Percentiles rank a stretch among this genome's conserved stretches.
Evolutionary conservation across 2,797 vertebrate species (phyloP).

Genomic region (Cirrhinus mrigala): DNA sequence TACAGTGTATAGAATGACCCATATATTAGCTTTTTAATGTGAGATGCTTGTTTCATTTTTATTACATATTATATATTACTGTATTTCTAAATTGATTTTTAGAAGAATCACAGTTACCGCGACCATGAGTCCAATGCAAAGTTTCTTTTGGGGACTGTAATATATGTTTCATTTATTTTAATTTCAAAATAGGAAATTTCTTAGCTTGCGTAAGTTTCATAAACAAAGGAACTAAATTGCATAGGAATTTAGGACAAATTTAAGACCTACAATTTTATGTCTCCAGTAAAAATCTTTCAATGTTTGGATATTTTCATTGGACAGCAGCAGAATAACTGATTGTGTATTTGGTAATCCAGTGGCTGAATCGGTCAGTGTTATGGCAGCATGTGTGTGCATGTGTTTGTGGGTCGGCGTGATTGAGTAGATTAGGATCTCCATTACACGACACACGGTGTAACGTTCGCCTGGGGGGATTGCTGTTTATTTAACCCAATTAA

Average conservation of each 20-base stretch:
- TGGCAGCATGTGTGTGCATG: conserved; percentile 15
- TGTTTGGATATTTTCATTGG: neutral
- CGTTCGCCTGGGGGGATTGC: conserved; percentile 50
- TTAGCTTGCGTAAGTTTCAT: neutral
- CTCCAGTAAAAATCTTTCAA: neutral
- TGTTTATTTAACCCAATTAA: conserved; percentile 59
- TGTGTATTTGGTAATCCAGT: neutral
- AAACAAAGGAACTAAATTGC: neutral
- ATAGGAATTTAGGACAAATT: neutral
- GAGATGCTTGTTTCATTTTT: neutral
- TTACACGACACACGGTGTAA: conserved; percentile 41
- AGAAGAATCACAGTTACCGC: neutral
- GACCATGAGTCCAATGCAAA: neutral
- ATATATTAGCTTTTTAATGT: neutral
- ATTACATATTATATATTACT: neutral
- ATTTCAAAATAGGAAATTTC: neutral
- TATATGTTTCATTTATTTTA: neutral
- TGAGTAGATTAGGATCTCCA: conserved; percentile 50
- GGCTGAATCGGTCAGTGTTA: neutral
- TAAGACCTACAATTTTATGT: neutral
- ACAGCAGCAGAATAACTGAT: neutral
- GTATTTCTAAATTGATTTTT: no score
- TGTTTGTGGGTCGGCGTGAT: conserved; percentile 14
- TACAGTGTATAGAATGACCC: no score
- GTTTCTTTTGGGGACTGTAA: neutral